Evolutionary conservation across 2,797 vertebrate genomes (phyloP).

Genomic region (Sciurus vulgaris): DNA sequence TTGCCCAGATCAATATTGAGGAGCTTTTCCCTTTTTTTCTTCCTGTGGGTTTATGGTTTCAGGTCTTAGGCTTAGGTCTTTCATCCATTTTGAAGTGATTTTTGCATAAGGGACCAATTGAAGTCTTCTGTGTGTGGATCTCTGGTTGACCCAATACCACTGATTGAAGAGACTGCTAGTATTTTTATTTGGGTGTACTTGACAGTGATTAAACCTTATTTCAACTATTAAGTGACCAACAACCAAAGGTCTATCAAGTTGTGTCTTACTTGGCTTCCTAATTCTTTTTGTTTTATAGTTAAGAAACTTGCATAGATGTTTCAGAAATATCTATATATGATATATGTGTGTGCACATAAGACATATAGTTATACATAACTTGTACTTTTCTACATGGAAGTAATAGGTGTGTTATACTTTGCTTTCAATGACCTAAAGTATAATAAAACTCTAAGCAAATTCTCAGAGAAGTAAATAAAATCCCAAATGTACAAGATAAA

Average conservation of each 20-base stretch:
- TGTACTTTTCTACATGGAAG: neutral
- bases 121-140: neutral
- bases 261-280: neutral
- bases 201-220: conserved; percentile 1
- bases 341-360: neutral
- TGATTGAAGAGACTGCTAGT: neutral
- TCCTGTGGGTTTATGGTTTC: neutral
- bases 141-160: neutral
- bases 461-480: conserved; percentile 40
- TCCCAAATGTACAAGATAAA: neutral
- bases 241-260: neutral
- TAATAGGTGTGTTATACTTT: neutral
- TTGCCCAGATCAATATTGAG: no score
- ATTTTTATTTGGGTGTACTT: conserved; percentile 17
- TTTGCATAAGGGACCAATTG: neutral
- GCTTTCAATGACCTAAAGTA: conserved; percentile 9
- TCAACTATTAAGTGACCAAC: neutral
- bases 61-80: neutral
- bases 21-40: neutral
- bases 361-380: neutral
- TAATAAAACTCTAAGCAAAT: neutral
- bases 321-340: neutral
- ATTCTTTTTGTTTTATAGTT: conserved; percentile 39
- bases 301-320: neutral
- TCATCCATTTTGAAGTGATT: neutral